phyloP scores from a whole-genome alignment of 2,797 vertebrate species.

The Meriones psammophilus region DNA sequence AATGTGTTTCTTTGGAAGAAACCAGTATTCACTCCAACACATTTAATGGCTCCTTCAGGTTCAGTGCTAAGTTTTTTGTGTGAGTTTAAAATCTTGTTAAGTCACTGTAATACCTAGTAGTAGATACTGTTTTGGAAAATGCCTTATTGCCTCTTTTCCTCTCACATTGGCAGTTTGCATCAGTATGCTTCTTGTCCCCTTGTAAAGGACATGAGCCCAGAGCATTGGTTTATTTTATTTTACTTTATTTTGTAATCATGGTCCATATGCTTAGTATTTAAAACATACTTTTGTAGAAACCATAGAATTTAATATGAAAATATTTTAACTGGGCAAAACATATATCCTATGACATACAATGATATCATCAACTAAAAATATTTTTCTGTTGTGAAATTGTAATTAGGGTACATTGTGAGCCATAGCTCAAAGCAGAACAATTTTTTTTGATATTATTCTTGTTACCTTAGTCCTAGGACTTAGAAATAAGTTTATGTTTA shows the following conservation, averaged over 20 bases:
- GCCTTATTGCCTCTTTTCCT: conserved; percentile 37
- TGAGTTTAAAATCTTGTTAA: conserved; percentile 67
- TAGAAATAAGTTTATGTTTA: background rate
- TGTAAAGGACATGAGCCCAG: background rate
- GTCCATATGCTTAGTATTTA: conserved; percentile 31
- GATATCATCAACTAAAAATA: conserved; percentile 26
- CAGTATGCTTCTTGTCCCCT: background rate
- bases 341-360: background rate
- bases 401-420: conserved; percentile 8
- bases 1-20: conserved; percentile 47
- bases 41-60: conserved; percentile 41
- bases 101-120: conserved; percentile 54
- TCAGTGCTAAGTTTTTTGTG: conserved; percentile 42
- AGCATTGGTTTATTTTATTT: background rate
- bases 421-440: conserved; percentile 54
- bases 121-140: background rate
- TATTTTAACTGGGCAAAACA: background rate
- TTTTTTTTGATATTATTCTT: background rate
- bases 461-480: background rate
- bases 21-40: background rate
- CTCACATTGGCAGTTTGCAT: background rate
- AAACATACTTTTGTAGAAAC: conserved; percentile 11
- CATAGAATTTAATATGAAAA: conserved; percentile 36
- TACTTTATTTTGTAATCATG: background rate
- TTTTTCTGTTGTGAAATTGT: conserved; percentile 44